These are phyloP conservation scores for Perithous albicinctus DNA, from an alignment of 2,888 invertebrate genomes.

Conservation along the genomic window DNA sequence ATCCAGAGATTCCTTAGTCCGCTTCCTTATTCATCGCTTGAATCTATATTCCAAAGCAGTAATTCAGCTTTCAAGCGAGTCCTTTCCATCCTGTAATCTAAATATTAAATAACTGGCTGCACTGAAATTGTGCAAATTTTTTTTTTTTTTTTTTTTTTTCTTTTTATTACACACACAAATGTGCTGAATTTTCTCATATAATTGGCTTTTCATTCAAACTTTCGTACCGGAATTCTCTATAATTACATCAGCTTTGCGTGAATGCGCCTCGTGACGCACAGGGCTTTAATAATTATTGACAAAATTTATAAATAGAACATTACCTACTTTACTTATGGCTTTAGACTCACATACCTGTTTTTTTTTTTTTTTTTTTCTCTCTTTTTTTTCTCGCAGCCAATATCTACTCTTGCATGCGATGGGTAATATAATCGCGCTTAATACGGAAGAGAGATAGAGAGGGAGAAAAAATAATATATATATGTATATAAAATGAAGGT, in stretches of 20 bases:
- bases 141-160: no score
- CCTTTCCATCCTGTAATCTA: conserved; percentile 56
- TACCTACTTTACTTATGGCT: conserved; percentile 74
- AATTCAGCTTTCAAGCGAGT: conserved; percentile 8
- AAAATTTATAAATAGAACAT: conserved; percentile 81
- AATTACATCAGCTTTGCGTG: conserved; percentile 76
- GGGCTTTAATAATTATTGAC: conserved; percentile 80
- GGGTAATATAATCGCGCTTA: conserved; percentile 72
- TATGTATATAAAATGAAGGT: no score
- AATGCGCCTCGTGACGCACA: conserved; percentile 77
- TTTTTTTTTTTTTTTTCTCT: no score
- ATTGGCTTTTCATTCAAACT: conserved; percentile 68
- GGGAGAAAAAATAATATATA: no score
- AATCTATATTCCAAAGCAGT: conserved; percentile 10
- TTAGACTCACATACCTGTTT: no score
- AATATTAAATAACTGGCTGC: conserved; percentile 32
- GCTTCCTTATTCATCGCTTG: conserved; percentile 3
- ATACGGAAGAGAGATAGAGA: conserved; percentile 69
- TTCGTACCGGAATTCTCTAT: conserved; percentile 73
- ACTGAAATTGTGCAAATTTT: no score
- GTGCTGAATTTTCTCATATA: conserved; percentile 56
- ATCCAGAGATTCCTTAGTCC: not conserved
- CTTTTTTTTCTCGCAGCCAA: conserved; percentile 59
- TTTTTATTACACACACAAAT: conserved; percentile 3
- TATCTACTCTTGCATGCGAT: conserved; percentile 71